Evolutionary conservation across 2,888 invertebrate species (phyloP), one percentile per base, ranked within the genome.

Genomic region (Harmothoe impar): DNA sequence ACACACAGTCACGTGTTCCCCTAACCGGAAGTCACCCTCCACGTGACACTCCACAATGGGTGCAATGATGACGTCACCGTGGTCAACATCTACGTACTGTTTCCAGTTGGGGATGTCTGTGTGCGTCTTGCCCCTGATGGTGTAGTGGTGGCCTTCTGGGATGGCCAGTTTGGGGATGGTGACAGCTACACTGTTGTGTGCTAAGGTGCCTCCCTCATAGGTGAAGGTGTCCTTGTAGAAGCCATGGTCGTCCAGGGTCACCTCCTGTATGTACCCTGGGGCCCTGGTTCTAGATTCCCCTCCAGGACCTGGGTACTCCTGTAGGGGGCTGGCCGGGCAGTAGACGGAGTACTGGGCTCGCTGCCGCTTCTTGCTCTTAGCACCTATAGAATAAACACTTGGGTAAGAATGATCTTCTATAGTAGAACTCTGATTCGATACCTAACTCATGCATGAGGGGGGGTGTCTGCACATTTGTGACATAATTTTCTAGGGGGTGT

Each of bases 111-210:
- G 43, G n/a, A 84, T 35, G 43, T 51, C 84, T 20, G 84, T 84
- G 84, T 84, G 84, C 3, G 35, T 84, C 84, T 84, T 84, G 10
- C 84, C 78, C 20, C 43, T 84, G 51, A 84, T 84, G 51, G 43
- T 15, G 84, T 84, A 84, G 43, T 12, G 23, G 43, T 43, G 84
- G 84, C 51, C 84, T 5, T 23, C 51, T 17, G 84, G 84, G 84
- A 84, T 51, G 84, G 84, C 84, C 84, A 84, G 84, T 84, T 84
- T 84, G 51, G 43, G 51, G 23, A 84, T 43, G n/a, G 84, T 84
- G 84, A 84, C 25, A 35, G 84, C 84, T 35, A 84, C 84, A 17
- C 7, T n/a, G 84, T 84, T 84, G 84, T 84, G 84, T 23, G 43
- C 33, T 35, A 84, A 35, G 1, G 84, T 84, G n/a, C 84, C 84